These are phyloP conservation scores for Sesia apiformis DNA, from an alignment of 2,888 invertebrate genomes.

Conservation along the genomic window DNA sequence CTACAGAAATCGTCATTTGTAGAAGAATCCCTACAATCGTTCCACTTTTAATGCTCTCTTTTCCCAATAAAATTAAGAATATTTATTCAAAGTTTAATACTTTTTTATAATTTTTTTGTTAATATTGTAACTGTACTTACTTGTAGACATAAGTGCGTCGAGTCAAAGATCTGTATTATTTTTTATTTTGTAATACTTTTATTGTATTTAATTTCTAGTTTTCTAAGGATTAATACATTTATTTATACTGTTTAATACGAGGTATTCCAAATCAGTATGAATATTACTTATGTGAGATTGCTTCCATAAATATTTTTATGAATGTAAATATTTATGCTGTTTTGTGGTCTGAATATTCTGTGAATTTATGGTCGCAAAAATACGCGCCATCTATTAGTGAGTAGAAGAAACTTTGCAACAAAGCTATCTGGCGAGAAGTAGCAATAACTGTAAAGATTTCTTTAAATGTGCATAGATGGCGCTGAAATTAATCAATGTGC, in stretches of 20 bases:
- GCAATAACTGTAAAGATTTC: too few relatives aligned
- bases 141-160: constrained; percentile 60
- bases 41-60: constrained; percentile 49
- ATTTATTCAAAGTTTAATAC: constrained; percentile 64
- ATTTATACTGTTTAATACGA: constrained; percentile 71
- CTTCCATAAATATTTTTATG: constrained; percentile 50
- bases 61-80: constrained; percentile 48
- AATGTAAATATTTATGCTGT: constrained; percentile 54
- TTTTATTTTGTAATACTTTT: constrained; percentile 72
- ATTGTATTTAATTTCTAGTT: constrained; percentile 57
- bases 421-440: not conserved
- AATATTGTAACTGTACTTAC: constrained; percentile 62
- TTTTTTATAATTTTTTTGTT: constrained; percentile 45
- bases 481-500: not conserved
- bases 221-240: constrained; percentile 48
- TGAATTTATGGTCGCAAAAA: constrained; percentile 51
- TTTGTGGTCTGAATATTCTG: constrained; percentile 66
- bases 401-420: constrained; percentile 9
- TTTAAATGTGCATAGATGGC: not conserved
- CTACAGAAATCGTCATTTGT: too few relatives aligned
- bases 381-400: constrained; percentile 37
- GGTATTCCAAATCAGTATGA: constrained; percentile 66
- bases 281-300: constrained; percentile 48
- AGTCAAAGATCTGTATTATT: constrained; percentile 76
- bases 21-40: too few relatives aligned